These are phyloP conservation scores for Dromiciops gliroides DNA, from an alignment of 2,113 vertebrate species.

Conservation along the genomic window DNA sequence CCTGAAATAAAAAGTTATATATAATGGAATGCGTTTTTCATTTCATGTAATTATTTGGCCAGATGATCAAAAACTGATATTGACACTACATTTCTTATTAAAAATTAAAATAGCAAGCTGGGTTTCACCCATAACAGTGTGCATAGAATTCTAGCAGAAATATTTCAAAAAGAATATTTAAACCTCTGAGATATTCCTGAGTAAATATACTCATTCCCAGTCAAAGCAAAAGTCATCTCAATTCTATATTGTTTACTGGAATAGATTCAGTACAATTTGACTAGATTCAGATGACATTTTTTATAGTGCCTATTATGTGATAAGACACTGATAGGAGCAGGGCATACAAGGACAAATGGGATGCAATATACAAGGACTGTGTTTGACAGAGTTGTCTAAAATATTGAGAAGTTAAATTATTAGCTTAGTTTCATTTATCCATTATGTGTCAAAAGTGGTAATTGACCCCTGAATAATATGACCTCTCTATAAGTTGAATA, in stretches of 20 bases:
- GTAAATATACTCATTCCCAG: not conserved
- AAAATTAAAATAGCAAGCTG: not conserved
- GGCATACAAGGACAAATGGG: not conserved
- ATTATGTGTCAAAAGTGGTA: not conserved
- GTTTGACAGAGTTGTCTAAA: not conserved
- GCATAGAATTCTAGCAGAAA: not conserved
- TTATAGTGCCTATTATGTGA: not conserved
- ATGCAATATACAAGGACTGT: not conserved
- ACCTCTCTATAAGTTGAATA: not conserved
- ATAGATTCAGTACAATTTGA: not conserved
- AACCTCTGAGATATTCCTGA: not conserved
- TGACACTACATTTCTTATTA: not conserved
- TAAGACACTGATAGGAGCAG: not conserved
- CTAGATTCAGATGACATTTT: not conserved
- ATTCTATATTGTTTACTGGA: not conserved
- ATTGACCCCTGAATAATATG: not conserved
- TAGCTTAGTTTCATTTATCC: not conserved
- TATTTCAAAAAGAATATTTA: not conserved
- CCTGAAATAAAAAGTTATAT: slow-evolving; percentile 9
- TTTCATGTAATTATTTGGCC: not conserved
- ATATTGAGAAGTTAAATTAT: not conserved
- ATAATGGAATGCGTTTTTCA: not conserved
- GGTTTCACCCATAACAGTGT: not conserved
- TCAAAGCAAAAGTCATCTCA: slow-evolving; percentile 19
- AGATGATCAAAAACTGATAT: not conserved